phyloP scores from a whole-genome alignment of 1,140 invertebrate genomes.

The Orchestia grillus region DNA sequence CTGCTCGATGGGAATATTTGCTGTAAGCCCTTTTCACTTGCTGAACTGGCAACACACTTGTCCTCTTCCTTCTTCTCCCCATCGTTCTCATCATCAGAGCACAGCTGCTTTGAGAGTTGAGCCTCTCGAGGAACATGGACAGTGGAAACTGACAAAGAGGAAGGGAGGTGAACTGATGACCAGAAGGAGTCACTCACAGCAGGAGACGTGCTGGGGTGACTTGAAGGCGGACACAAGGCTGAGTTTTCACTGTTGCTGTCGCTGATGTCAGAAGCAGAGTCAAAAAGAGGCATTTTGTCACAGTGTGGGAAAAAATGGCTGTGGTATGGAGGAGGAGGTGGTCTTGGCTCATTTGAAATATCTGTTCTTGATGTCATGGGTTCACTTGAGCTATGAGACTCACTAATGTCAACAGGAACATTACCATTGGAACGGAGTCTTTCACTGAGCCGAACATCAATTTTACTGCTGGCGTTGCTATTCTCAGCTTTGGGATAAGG shows the following conservation, averaged over 20 bases:
- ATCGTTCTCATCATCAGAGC: conserved; percentile 4
- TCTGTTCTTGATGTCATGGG: background rate
- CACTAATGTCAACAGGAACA: background rate
- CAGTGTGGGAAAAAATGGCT: conserved; percentile 35
- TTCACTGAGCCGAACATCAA: background rate
- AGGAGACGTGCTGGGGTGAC: background rate
- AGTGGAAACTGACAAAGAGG: conserved; percentile 25
- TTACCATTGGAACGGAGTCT: background rate
- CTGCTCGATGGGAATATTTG: conserved; percentile 15
- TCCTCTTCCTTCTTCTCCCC: background rate
- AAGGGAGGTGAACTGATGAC: conserved; percentile 35
- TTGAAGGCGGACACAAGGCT: background rate
- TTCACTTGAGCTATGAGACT: background rate
- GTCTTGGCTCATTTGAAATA: background rate
- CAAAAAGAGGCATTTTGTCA: background rate
- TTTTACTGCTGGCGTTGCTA: background rate
- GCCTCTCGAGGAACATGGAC: background rate
- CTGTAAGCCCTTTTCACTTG: background rate
- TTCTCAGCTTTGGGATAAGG: conserved; percentile 39
- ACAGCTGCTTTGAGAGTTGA: background rate
- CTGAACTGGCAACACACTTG: background rate
- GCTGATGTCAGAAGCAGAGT: background rate
- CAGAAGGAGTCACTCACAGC: conserved; percentile 10
- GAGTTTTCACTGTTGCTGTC: background rate
- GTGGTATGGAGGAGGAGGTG: conserved; percentile 39